These are phyloP conservation scores for Cataglyphis cursor DNA, from an alignment of 2,888 invertebrate genomes.

Conservation along the genomic window DNA sequence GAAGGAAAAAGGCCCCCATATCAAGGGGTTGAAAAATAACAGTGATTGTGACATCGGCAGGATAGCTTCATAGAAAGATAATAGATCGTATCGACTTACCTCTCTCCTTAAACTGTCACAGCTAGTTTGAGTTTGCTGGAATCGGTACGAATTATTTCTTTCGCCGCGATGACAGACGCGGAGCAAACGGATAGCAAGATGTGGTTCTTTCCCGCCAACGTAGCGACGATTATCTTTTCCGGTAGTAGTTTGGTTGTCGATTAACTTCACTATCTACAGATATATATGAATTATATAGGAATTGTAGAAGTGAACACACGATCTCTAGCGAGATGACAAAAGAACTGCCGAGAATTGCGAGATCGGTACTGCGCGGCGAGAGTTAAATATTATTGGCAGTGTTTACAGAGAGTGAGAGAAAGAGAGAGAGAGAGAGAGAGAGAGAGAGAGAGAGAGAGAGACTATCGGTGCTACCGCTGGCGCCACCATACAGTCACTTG, in stretches of 20 bases:
- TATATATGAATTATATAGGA: not conserved
- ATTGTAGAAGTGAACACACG: not conserved
- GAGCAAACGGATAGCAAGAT: not conserved
- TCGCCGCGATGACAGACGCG: not conserved
- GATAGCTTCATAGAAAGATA: not conserved
- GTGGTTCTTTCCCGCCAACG: not conserved
- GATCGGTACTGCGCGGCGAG: constrained; percentile 70
- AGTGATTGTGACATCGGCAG: not conserved
- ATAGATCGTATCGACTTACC: constrained; percentile 9
- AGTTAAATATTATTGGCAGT: constrained; percentile 73
- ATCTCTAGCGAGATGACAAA: not conserved
- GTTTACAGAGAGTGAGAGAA: constrained; percentile 5
- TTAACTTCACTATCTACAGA: not conserved
- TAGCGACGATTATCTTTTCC: not conserved
- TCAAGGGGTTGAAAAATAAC: not conserved
- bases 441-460: not conserved
- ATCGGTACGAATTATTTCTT: not conserved
- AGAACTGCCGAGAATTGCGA: constrained; percentile 48
- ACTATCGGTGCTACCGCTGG: constrained; percentile 26
- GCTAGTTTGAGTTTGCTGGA: not conserved
- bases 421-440: not conserved
- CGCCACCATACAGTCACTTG: constrained; percentile 27
- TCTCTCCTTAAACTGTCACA: not conserved
- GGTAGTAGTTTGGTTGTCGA: not conserved
- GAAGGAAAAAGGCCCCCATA: not conserved